Conservation (phyloP, 1,140 invertebrate species). For the Pseudachorutes palmiensis region DNA sequence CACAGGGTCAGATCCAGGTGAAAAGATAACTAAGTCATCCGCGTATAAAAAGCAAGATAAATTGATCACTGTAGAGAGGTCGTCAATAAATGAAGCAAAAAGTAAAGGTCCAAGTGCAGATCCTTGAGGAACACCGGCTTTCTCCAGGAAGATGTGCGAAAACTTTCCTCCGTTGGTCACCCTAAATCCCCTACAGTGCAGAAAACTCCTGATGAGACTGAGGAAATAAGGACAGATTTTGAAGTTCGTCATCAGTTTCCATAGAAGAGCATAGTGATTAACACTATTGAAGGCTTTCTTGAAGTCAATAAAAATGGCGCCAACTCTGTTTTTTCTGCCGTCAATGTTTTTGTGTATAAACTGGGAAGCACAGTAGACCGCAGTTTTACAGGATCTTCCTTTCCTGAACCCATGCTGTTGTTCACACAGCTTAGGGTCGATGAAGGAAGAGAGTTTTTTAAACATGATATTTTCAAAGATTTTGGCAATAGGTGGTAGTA, state of each 20-base stretch:
- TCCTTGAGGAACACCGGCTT: constrained; percentile 36
- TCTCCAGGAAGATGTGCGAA: neutral
- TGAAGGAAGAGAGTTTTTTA: neutral
- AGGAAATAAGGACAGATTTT: neutral
- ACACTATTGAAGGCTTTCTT: constrained; percentile 19
- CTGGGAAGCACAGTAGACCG: neutral
- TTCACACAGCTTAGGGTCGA: neutral
- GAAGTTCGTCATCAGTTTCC: neutral
- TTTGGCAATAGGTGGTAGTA: neutral
- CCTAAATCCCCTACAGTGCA: neutral
- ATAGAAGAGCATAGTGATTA: neutral
- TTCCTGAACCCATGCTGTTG: constrained; percentile 2
- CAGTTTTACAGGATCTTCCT: neutral
- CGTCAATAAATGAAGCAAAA: constrained; percentile 37
- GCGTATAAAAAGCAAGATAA: constrained; percentile 33
- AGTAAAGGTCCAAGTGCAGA: constrained; percentile 38
- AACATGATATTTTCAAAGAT: neutral
- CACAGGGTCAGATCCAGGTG: neutral
- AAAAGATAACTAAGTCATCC: constrained; percentile 38
- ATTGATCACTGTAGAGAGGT: constrained; percentile 25
- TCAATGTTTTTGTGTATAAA: neutral
- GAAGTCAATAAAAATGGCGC: constrained; percentile 18
- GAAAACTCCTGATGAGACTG: neutral
- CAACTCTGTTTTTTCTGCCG: constrained; percentile 5
- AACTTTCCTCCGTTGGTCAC: neutral